Percentiles rank a stretch among this genome's conserved stretches.
phyloP scores from a whole-genome alignment of 2,797 vertebrate species.

The Hydrophis major region DNA sequence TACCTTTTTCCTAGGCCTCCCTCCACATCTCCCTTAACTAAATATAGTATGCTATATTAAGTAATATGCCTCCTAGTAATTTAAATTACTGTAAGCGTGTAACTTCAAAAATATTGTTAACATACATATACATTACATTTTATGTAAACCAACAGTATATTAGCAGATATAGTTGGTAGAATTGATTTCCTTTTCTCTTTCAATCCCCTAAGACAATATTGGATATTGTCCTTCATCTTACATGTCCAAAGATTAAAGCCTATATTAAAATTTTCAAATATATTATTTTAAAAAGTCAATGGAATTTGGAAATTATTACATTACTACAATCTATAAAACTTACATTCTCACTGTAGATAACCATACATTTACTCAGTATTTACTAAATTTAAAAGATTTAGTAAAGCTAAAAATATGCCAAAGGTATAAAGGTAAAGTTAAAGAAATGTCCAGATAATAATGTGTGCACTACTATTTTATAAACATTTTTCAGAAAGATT shows the following conservation, averaged over 20 bases:
- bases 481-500: slow-evolving; percentile 33
- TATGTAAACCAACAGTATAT: not conserved
- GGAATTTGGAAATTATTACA: not conserved
- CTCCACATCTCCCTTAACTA: not conserved
- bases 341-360: not conserved
- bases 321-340: not conserved
- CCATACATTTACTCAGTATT: not conserved
- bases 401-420: slow-evolving; percentile 9
- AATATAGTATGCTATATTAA: not conserved
- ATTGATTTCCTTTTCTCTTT: not conserved
- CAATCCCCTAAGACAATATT: not conserved
- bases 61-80: not conserved
- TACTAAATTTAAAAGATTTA: not conserved
- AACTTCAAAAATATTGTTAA: not conserved
- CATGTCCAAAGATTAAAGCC: not conserved
- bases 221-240: not conserved
- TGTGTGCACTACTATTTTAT: slow-evolving; percentile 29
- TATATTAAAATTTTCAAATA: not conserved
- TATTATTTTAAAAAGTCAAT: slow-evolving; percentile 6
- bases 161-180: not conserved
- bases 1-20: too few relatives aligned
- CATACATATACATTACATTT: slow-evolving; percentile 1
- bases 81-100: not conserved
- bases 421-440: too few relatives aligned
- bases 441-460: slow-evolving; percentile 21